Base-by-base conservation (phyloP, 2,113 vertebrate genomes). In the Riparia riparia region DNA sequence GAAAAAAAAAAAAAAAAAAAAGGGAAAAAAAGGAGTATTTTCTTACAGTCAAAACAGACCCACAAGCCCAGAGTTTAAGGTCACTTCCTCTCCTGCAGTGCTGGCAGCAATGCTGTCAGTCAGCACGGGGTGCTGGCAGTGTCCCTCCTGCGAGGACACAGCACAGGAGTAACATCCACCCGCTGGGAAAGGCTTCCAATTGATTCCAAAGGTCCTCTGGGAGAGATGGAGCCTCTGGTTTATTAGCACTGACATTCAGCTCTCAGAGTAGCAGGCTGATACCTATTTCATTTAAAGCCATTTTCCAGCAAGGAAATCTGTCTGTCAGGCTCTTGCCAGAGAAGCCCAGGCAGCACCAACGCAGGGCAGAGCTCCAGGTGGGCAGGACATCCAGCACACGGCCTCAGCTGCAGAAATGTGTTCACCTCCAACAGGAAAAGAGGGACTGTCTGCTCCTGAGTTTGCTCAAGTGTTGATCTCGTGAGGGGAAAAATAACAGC, bases 31-130 rank as follows among this genome's bases (percentile, higher is more conserved):
- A 26, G 8, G 18, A 21, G 34, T 45, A 49, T 93, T 76, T 95
- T 91, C 85, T 93, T 96, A 70, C 85, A 96, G 66, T 95, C 64
- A 82, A 80, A 97, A 96, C 63, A 95, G 16, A 88, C 50, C 1
- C 84, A 82, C 41, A 93, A 84, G 57, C 70, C 34, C 86, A 24
- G 91, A 95, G 97, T 98, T 98, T 97, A 97, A 98, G 98, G 98
- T 98, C 97, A 98, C 86, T 97, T 98, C 95, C 98, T 97, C 90
- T 94, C 94, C 41, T 41, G 73, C 34, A 93, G 96, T 3, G 95
- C 98, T 94, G 96, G 96, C 95, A 97, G 98, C 96, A 29, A 15
- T 49, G 5, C 97, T 97, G 98, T 98, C 98, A 97, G 65, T 98
- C 98, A 98, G 79, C 51, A 44, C 39, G 1, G 89, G 34, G 83